Evolutionary conservation across 1,140 invertebrate species (phyloP).

Genomic region (Zaprionus inermis): DNA sequence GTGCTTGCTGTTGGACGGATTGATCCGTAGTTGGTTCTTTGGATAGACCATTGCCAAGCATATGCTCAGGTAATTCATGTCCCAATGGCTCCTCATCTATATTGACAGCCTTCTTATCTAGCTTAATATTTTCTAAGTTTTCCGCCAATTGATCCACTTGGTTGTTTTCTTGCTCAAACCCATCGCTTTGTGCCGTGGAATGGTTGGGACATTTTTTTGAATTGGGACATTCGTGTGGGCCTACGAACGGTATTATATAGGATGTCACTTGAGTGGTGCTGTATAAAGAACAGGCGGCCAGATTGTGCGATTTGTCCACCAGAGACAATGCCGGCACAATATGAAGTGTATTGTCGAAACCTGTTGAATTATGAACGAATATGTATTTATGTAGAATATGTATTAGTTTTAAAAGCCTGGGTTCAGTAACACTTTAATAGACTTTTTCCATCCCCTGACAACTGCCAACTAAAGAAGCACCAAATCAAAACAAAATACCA

Average conservation of each 20-base stretch:
- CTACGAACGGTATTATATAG: slow-evolving; percentile 83
- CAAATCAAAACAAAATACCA: slow-evolving; percentile 64
- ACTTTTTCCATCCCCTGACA: neutral
- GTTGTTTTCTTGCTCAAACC: slow-evolving; percentile 18
- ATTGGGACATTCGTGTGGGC: slow-evolving; percentile 83
- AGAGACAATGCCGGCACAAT: slow-evolving; percentile 80
- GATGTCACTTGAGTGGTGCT: slow-evolving; percentile 80
- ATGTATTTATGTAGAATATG: slow-evolving; percentile 1
- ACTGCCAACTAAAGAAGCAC: slow-evolving; percentile 21
- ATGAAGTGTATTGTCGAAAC: slow-evolving; percentile 83
- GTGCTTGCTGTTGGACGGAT: slow-evolving; percentile 73
- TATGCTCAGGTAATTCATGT: slow-evolving; percentile 71
- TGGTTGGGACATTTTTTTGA: slow-evolving; percentile 82
- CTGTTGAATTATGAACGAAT: slow-evolving; percentile 56
- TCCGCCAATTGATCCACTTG: slow-evolving; percentile 40
- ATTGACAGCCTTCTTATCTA: slow-evolving; percentile 32
- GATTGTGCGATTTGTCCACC: slow-evolving; percentile 60
- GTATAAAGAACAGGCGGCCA: slow-evolving; percentile 60
- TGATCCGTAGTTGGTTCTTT: slow-evolving; percentile 23
- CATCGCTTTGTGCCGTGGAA: slow-evolving; percentile 28
- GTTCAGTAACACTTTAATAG: slow-evolving; percentile 44
- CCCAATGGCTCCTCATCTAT: slow-evolving; percentile 56
- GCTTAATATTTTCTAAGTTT: slow-evolving; percentile 40
- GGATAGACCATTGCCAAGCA: slow-evolving; percentile 46
- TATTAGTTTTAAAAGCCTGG: neutral